Percentiles rank a stretch among this genome's conserved stretches.
These are phyloP conservation scores for Salvator merianae DNA, from an alignment of 2,113 vertebrate genomes.

Conservation along the genomic window DNA sequence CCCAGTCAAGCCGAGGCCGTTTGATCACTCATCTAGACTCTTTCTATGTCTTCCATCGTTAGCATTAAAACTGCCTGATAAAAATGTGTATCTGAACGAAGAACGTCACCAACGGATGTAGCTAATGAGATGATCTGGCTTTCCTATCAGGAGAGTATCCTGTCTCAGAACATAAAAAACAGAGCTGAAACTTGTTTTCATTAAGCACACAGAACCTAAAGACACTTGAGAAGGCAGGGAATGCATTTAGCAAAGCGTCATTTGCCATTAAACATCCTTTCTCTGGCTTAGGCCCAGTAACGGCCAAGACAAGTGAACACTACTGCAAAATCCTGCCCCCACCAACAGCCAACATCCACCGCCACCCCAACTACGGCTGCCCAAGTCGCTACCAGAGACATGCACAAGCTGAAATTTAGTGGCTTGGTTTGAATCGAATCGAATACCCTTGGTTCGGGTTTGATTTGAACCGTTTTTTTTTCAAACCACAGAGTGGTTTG, in stretches of 20 bases:
- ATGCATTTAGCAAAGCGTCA: not conserved
- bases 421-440: no score
- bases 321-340: no score
- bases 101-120: not conserved
- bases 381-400: no score
- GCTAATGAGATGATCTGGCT: not conserved
- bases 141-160: not conserved
- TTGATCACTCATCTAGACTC: not conserved
- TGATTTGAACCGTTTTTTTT: no score
- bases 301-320: no score
- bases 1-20: not conserved
- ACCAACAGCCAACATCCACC: no score
- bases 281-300: not conserved
- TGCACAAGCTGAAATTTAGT: no score
- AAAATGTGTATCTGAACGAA: not conserved
- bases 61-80: not conserved
- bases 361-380: no score
- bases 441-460: no score
- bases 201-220: not conserved
- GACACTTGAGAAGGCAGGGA: not conserved
- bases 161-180: not conserved
- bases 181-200: not conserved
- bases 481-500: no score
- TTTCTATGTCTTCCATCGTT: not conserved
- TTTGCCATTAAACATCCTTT: not conserved